These are phyloP conservation scores for Alligator mississippiensis DNA, from an alignment of 2,113 vertebrate genomes.

Conservation along the genomic window DNA sequence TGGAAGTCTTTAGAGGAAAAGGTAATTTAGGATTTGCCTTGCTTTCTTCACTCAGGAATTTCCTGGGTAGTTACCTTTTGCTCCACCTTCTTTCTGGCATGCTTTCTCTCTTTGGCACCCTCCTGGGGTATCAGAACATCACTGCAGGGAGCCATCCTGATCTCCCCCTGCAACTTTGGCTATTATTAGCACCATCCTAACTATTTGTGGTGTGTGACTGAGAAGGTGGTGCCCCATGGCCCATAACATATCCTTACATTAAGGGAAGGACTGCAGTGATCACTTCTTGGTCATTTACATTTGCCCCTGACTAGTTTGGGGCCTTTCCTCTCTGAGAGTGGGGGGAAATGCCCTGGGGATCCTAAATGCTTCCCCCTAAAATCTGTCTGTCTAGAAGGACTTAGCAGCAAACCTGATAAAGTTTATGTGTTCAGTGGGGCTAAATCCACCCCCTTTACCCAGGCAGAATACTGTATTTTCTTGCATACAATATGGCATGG, in stretches of 20 bases:
- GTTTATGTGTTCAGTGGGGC: background rate
- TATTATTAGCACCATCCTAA: background rate
- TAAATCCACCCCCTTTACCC: background rate
- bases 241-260: background rate
- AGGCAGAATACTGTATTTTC: background rate
- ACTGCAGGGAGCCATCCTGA: background rate
- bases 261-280: background rate
- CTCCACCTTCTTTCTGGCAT: background rate
- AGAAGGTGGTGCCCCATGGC: background rate
- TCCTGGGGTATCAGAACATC: background rate
- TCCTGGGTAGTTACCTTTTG: background rate
- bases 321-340: background rate
- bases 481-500: no score
- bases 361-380: background rate
- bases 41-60: background rate
- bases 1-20: background rate
- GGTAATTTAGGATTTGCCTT: background rate
- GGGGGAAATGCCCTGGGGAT: background rate
- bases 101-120: background rate
- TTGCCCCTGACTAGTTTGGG: background rate
- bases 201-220: background rate
- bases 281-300: background rate
- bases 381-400: background rate
- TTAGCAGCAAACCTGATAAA: background rate
- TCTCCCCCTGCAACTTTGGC: background rate